Conservation (phyloP, 2,888 invertebrate genomes). For the Ferrisia virgata region DNA sequence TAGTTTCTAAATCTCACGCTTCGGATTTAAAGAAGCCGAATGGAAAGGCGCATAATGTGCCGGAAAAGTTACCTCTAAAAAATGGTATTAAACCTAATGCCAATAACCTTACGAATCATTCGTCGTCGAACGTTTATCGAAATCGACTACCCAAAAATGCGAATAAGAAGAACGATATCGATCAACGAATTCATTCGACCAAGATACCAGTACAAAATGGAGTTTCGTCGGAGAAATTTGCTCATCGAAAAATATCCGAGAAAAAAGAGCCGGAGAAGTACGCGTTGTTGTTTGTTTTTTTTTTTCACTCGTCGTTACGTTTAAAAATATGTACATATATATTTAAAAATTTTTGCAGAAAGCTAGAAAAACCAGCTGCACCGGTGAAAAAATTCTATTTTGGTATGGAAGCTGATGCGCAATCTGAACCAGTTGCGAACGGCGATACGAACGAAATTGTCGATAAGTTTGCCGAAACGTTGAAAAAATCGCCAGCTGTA, state of each 20-base stretch:
- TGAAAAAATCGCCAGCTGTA: conserved; percentile 49
- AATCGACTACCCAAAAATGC: background rate
- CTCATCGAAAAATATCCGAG: background rate
- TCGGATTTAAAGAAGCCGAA: background rate
- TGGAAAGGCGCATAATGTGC: conserved; percentile 21
- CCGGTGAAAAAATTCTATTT: conserved; percentile 69
- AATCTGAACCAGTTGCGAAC: conserved; percentile 44
- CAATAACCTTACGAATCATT: background rate
- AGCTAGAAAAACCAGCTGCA: conserved; percentile 1
- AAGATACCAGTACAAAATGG: background rate
- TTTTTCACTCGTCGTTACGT: background rate
- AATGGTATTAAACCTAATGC: background rate
- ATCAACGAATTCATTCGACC: background rate
- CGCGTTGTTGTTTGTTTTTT: background rate
- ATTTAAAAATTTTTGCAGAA: background rate
- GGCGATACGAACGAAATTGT: conserved; percentile 51
- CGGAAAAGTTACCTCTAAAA: conserved; percentile 36
- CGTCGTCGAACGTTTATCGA: conserved; percentile 17
- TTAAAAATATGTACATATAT: background rate
- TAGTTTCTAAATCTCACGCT: background rate
- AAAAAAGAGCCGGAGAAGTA: conserved; percentile 14
- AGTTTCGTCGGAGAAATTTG: background rate
- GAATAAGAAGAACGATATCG: background rate
- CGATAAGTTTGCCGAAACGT: conserved; percentile 53
- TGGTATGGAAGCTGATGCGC: conserved; percentile 64